Evolutionary conservation across 2,113 vertebrate species (phyloP).

Genomic region (Ellobius talpinus): DNA sequence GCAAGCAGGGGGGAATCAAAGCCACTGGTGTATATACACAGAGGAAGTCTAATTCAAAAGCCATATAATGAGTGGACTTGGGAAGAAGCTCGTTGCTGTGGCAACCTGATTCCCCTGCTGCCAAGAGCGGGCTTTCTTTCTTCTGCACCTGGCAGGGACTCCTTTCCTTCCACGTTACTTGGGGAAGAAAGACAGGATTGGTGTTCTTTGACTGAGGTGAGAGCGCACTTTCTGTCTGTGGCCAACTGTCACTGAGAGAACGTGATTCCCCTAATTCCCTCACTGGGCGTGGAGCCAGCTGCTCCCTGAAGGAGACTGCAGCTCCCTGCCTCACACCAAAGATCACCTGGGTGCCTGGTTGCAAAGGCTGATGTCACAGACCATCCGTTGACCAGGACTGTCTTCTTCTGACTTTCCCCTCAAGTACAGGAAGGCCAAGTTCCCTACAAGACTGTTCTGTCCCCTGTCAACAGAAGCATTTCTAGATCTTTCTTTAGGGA

Average conservation of each 20-base stretch:
- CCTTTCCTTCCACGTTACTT: conserved; percentile 29
- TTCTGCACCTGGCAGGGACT: conserved; percentile 59
- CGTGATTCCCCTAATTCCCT: neutral
- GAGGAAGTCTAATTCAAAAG: conserved; percentile 74
- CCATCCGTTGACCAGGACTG: neutral
- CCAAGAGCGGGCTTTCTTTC: conserved; percentile 64
- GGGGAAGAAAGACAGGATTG: conserved; percentile 32
- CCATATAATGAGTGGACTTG: conserved; percentile 35
- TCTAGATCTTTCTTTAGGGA: neutral
- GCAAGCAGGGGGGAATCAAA: rapidly evolving
- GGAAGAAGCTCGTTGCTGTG: conserved; percentile 75
- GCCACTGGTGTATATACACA: neutral
- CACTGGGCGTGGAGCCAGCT: neutral
- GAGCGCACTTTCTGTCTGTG: conserved; percentile 56
- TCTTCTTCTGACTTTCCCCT: neutral
- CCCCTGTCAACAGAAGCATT: neutral
- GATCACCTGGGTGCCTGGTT: neutral
- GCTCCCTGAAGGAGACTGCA: no score
- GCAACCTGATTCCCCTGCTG: conserved; percentile 77
- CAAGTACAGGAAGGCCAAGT: neutral
- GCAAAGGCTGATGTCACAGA: neutral
- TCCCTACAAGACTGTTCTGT: neutral
- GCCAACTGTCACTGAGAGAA: neutral
- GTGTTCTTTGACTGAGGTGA: conserved; percentile 50
- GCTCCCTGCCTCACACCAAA: neutral